Conservation (phyloP, 2,797 vertebrate genomes). For the Gymnocypris eckloni region DNA sequence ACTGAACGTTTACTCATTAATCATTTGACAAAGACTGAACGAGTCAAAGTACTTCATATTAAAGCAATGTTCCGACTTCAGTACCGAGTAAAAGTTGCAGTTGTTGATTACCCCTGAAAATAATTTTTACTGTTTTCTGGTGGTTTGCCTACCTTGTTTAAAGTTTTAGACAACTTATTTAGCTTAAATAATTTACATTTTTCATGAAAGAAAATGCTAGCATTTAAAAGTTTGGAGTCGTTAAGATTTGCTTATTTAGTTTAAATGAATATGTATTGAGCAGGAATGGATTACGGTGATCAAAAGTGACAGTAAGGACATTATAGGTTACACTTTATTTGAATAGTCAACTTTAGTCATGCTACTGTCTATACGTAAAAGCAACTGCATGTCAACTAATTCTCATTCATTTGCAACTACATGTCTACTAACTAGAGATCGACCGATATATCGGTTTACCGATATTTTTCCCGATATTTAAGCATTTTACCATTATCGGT, state of each 20-base stretch:
- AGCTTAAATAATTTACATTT: neutral
- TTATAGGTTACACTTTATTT: no score
- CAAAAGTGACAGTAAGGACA: neutral
- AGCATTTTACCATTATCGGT: no score
- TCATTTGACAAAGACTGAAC: conserved; percentile 19
- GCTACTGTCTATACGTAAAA: no score
- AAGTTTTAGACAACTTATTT: neutral
- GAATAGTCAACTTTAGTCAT: no score
- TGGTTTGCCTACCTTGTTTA: neutral
- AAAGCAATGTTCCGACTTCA: neutral
- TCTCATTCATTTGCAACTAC: no score
- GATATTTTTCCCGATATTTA: no score
- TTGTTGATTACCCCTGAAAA: neutral
- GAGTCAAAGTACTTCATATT: conserved; percentile 4
- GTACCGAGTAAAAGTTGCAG: neutral
- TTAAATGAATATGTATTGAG: neutral
- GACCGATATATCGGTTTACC: no score
- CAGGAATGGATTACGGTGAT: neutral
- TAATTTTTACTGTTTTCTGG: neutral
- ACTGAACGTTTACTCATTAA: conserved; percentile 3
- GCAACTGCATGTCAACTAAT: no score
- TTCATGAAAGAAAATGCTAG: neutral
- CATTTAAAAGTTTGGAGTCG: neutral
- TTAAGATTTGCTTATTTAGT: neutral
- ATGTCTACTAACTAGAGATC: no score